phyloP scores from a whole-genome alignment of 2,888 invertebrate species.

The Thumatha senex region DNA sequence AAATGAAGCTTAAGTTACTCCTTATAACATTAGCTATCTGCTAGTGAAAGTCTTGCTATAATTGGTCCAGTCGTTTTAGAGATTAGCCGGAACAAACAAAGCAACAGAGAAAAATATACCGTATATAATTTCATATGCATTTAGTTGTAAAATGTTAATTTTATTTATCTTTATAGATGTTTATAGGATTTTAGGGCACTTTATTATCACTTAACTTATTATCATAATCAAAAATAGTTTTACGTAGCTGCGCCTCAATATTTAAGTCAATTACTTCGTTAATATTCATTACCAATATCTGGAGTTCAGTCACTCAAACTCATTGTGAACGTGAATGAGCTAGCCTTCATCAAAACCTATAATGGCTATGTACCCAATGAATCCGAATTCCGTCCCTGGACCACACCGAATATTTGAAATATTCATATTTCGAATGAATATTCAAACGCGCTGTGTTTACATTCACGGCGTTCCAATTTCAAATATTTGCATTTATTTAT shows the following conservation, averaged over 20 bases:
- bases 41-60: no score
- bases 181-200: no score
- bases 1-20: no score
- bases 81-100: no score
- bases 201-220: no score
- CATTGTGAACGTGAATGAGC: slow-evolving; percentile 1
- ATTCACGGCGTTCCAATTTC: slow-evolving; percentile 81
- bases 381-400: slow-evolving; percentile 69
- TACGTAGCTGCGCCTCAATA: background rate
- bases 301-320: background rate
- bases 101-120: no score
- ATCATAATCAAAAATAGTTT: no score
- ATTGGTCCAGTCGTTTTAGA: no score
- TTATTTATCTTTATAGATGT: no score
- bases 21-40: no score
- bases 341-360: slow-evolving; percentile 12
- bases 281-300: slow-evolving; percentile 3
- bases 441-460: slow-evolving; percentile 80
- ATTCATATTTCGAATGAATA: slow-evolving; percentile 82
- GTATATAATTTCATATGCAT: no score
- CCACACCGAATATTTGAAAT: slow-evolving; percentile 67
- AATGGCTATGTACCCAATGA: slow-evolving; percentile 55
- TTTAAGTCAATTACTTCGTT: background rate
- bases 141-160: no score
- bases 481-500: slow-evolving; percentile 83